A percentile compares a stretch with the other conserved stretches of the same genome.
phyloP scores from a whole-genome alignment of 2,888 invertebrate species.

The Agapostemon virescens region DNA sequence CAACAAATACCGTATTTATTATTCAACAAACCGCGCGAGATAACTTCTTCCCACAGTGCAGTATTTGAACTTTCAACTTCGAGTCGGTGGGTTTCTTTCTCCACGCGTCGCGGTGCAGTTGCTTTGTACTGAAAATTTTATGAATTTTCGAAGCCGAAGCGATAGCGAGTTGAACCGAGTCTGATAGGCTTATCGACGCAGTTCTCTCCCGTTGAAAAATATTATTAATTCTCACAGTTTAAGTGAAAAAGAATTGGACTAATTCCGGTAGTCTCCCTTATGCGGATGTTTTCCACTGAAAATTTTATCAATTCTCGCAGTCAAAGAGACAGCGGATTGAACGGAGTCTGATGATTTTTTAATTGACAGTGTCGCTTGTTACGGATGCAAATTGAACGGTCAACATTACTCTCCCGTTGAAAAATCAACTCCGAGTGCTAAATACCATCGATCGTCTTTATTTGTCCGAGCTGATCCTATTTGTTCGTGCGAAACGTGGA shows the following conservation, averaged over 20 bases:
- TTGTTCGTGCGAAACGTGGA: neutral
- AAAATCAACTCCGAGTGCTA: neutral
- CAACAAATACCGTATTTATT: too few species aligned
- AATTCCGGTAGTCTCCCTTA: neutral
- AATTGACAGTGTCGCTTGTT: neutral
- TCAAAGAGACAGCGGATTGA: neutral
- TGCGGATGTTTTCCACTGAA: neutral
- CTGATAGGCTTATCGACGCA: too few species aligned
- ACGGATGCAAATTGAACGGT: conserved; percentile 1
- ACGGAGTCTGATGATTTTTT: neutral
- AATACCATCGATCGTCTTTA: neutral
- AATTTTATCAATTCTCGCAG: neutral
- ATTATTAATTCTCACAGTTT: too few species aligned
- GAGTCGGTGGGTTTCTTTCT: neutral
- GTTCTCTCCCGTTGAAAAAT: too few species aligned
- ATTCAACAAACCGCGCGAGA: too few species aligned
- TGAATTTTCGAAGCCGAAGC: too few species aligned
- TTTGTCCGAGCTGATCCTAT: neutral
- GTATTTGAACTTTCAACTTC: conserved; percentile 1
- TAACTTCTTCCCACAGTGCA: neutral
- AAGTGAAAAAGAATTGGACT: too few species aligned
- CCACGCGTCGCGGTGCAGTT: too few species aligned
- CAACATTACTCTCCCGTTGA: neutral
- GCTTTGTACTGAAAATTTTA: too few species aligned
- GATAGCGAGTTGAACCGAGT: too few species aligned